Conservation (phyloP, 2,888 invertebrate genomes). For the Chouioia cunea region DNA sequence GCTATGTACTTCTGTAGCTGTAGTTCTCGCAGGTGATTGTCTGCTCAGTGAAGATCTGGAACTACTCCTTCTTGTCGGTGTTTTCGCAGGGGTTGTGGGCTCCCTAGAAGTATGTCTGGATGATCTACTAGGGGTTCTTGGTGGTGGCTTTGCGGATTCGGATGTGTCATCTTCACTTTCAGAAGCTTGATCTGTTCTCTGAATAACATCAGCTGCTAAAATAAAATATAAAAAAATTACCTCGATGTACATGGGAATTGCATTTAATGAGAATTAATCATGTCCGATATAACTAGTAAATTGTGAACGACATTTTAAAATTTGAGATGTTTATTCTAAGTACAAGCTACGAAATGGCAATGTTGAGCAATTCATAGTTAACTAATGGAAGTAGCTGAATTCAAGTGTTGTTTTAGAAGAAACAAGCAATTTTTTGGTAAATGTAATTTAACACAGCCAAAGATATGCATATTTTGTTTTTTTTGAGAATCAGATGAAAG, state of each 20-base stretch:
- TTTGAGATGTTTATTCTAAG: background rate
- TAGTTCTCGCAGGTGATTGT: constrained; percentile 50
- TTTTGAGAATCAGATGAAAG: too few relatives aligned
- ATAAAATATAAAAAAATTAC: background rate
- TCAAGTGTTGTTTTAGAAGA: too few relatives aligned
- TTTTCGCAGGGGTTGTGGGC: constrained; percentile 49
- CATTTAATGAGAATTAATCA: background rate
- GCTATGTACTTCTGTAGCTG: constrained; percentile 42
- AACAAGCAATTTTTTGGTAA: too few relatives aligned
- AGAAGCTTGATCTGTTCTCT: constrained; percentile 31
- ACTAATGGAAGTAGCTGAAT: too few relatives aligned
- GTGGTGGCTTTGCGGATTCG: constrained; percentile 55
- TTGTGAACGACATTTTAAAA: background rate
- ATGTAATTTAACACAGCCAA: too few relatives aligned
- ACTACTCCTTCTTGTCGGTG: constrained; percentile 50
- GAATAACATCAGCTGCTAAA: constrained; percentile 33
- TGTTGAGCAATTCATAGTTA: too few relatives aligned
- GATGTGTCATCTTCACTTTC: constrained; percentile 52
- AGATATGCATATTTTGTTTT: too few relatives aligned
- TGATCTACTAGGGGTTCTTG: constrained; percentile 59
- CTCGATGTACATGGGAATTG: too few relatives aligned
- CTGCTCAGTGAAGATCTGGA: constrained; percentile 44
- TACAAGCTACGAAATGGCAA: too few relatives aligned
- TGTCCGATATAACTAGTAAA: background rate
- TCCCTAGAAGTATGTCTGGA: constrained; percentile 56